These are phyloP conservation scores for Patiria pectinifera DNA, from an alignment of 53 echinoderm and acorn worm species.

Conservation along the genomic window DNA sequence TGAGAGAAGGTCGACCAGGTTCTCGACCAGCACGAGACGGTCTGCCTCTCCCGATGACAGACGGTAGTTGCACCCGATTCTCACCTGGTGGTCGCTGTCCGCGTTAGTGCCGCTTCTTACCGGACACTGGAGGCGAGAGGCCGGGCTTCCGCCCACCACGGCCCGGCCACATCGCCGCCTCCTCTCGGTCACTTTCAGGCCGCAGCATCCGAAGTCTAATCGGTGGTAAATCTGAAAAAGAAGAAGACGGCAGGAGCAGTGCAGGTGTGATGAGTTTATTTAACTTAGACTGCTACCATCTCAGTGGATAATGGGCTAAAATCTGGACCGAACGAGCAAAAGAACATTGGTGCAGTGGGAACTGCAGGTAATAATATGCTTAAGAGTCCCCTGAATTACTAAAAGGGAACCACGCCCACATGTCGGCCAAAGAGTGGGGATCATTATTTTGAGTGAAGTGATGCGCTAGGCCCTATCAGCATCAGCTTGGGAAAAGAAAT, in stretches of 20 bases:
- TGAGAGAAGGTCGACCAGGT: slow-evolving; percentile 41
- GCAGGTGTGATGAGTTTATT: not conserved
- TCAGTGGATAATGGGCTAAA: no score
- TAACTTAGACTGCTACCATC: not conserved
- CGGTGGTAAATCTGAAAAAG: slow-evolving; percentile 43
- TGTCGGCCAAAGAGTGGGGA: no score
- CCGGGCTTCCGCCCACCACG: not conserved
- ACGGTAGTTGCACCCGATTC: slow-evolving; percentile 36
- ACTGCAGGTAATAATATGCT: not conserved
- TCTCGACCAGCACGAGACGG: slow-evolving; percentile 36
- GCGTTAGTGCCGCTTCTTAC: not conserved
- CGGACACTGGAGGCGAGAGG: not conserved
- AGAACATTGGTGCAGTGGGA: not conserved
- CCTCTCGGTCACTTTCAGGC: slow-evolving; percentile 10
- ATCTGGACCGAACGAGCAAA: not conserved
- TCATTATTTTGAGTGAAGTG: no score
- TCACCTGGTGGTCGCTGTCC: not conserved
- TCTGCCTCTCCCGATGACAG: slow-evolving; percentile 17
- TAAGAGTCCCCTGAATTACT: no score
- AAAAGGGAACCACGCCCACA: no score
- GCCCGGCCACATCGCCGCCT: slow-evolving; percentile 31
- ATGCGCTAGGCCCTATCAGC: no score
- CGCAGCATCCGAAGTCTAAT: slow-evolving; percentile 50
- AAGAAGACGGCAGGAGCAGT: not conserved
- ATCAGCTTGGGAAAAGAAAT: no score